Evolutionary conservation across 2,797 vertebrate genomes (phyloP), one percentile per base, ranked within the genome.

Genomic region (Sebastolobus altivelis): DNA sequence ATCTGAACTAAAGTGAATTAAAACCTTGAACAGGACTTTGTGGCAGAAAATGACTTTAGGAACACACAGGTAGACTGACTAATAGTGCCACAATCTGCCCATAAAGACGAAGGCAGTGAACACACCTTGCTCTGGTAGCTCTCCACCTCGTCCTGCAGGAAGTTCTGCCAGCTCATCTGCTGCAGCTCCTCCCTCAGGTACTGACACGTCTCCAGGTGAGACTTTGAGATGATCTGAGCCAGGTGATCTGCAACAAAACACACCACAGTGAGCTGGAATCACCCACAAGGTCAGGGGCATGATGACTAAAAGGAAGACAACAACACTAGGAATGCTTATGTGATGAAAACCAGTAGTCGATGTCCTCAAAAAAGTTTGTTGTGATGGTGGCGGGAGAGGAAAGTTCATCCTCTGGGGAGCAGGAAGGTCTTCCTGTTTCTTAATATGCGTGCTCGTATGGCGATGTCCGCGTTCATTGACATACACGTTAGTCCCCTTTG

Each of bases 151-250:
- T 97, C 97, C 92, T 98, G 97, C 29, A 96, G 94, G 84, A 97
- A 96, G 55, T 95, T 96, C 94, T 97, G 97, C 97, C 97, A 98
- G 89, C 95, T 97, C 91, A 97, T 97, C 92, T 97, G 96, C 90
- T 98, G 97, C 31, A 98, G 94, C 87, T 98, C 97, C 92, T 98
- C 97, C 91, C 94, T 95, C 93, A 98, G 94, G 94, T 98, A 97
- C 87, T 98, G 97, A 94, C 97, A 98, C 54, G 97, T 98, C 93
- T 98, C 97, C 96, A 97, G 96, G 88, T 98, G 97, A 16, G 97
- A 98, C 89, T 98, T 98, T 27, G 96, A 97, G 94, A 98, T 96
- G 92, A 97, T 97, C 95, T 98, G 96, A 69, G 95, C 96, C 88
- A 98, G 96, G 88, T 97, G 96, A 92, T 98, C 97, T 98, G 79